Percentiles rank a stretch among this genome's conserved stretches.
These are phyloP conservation scores for Aythya baeri DNA, from an alignment of 2,113 vertebrate species.

Conservation along the genomic window DNA sequence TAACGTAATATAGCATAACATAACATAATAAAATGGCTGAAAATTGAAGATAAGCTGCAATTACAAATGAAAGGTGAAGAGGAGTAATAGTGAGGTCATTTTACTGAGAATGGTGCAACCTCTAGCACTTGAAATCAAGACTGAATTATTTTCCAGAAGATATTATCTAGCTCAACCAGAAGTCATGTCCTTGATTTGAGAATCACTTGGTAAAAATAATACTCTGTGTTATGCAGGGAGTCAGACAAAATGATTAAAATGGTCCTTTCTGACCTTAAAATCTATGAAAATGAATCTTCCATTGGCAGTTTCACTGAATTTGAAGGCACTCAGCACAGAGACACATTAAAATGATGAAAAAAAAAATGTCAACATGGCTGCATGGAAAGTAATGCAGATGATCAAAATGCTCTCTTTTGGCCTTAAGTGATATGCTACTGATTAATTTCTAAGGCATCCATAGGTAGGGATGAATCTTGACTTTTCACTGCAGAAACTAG, in stretches of 20 bases:
- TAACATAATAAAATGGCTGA: background rate
- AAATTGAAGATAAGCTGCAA: background rate
- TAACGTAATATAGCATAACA: fast-evolving
- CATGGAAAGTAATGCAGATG: background rate
- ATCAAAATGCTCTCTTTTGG: background rate
- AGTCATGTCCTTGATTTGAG: background rate
- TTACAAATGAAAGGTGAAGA: fast-evolving
- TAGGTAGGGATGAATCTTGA: background rate
- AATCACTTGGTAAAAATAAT: background rate
- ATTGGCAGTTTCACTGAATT: background rate
- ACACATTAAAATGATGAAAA: background rate
- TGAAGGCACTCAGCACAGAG: background rate
- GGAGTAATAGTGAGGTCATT: background rate
- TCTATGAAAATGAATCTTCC: background rate
- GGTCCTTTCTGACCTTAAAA: background rate
- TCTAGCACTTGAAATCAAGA: background rate
- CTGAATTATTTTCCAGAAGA: background rate
- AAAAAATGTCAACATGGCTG: fast-evolving
- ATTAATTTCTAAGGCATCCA: background rate
- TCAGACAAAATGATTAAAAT: background rate
- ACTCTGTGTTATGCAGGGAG: background rate
- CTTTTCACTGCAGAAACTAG: background rate
- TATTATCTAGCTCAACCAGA: background rate
- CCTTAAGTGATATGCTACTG: fast-evolving
- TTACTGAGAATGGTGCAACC: background rate